These are phyloP conservation scores for Siderastrea radians DNA, from an alignment of 92 coral and sea anemone species.

Conservation along the genomic window DNA sequence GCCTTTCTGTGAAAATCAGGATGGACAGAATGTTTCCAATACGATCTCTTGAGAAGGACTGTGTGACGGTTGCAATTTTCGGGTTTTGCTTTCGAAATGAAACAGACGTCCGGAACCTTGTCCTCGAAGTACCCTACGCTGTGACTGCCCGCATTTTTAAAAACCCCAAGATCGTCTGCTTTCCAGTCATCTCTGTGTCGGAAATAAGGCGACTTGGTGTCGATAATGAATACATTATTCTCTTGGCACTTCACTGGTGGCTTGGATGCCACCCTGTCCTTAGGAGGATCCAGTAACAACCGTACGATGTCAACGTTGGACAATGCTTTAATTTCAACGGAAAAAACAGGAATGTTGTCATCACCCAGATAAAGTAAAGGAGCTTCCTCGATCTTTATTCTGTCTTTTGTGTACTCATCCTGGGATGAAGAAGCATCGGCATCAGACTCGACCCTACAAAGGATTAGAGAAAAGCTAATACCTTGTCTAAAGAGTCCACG, in stretches of 20 bases:
- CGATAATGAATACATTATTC: constrained; percentile 37
- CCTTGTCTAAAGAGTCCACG: no score
- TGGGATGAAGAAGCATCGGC: background rate
- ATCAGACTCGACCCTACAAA: constrained; percentile 34
- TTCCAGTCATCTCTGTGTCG: constrained; percentile 48
- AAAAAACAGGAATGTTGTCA: constrained; percentile 35
- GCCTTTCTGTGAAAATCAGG: constrained; percentile 54
- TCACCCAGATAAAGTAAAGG: constrained; percentile 42
- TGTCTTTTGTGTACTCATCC: background rate
- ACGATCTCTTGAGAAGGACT: constrained; percentile 41
- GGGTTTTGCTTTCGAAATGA: constrained; percentile 37
- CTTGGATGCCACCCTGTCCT: constrained; percentile 15
- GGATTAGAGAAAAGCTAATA: background rate
- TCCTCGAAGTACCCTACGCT: constrained; percentile 18
- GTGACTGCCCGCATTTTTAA: constrained; percentile 28
- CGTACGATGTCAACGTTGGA: constrained; percentile 33
- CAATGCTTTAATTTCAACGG: constrained; percentile 26
- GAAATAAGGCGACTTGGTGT: constrained; percentile 14
- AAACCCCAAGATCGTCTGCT: constrained; percentile 62
- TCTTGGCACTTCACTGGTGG: constrained; percentile 54
- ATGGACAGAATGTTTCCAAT: constrained; percentile 57
- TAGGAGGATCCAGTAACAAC: constrained; percentile 26
- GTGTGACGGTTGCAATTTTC: constrained; percentile 8
- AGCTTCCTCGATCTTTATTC: no score
- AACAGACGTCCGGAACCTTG: background rate